phyloP scores from a whole-genome alignment of 2,888 invertebrate genomes.

The Nomada lathburiana region DNA sequence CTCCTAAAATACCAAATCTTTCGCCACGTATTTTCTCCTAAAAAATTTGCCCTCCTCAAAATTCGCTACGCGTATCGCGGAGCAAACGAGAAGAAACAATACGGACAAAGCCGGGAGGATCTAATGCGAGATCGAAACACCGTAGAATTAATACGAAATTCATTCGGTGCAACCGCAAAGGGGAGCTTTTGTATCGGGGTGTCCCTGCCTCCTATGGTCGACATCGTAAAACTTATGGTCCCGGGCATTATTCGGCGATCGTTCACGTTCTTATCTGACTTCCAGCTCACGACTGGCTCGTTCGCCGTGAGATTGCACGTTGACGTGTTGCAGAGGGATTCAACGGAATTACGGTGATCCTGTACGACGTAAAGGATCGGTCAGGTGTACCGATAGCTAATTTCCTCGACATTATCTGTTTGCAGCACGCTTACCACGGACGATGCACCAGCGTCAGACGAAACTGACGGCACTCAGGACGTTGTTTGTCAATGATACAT shows the following conservation, averaged over 20 bases:
- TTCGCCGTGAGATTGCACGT: constrained; percentile 40
- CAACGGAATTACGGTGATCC: constrained; percentile 58
- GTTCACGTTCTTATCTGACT: constrained; percentile 47
- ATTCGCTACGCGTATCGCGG: too few species aligned
- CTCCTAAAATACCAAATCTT: too few species aligned
- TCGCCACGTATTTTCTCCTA: too few species aligned
- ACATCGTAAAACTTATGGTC: constrained; percentile 13
- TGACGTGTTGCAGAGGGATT: constrained; percentile 51
- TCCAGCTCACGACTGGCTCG: constrained; percentile 40
- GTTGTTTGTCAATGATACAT: constrained; percentile 5
- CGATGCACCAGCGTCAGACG: constrained; percentile 24
- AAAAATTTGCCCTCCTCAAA: too few species aligned
- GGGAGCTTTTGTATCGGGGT: background rate
- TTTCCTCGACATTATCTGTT: constrained; percentile 69
- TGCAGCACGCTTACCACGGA: constrained; percentile 59
- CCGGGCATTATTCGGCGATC: constrained; percentile 33
- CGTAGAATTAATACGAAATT: constrained; percentile 9
- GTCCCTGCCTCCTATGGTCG: background rate
- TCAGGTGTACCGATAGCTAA: constrained; percentile 67
- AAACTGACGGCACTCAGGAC: constrained; percentile 34
- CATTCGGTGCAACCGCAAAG: background rate
- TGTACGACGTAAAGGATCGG: constrained; percentile 60
- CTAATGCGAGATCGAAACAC: background rate
- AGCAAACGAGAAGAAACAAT: background rate
- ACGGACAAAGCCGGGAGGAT: background rate